Percentiles rank a stretch among this genome's conserved stretches.
Evolutionary conservation across 1,140 invertebrate species (phyloP).

Genomic region (Macrobrachium nipponense): DNA sequence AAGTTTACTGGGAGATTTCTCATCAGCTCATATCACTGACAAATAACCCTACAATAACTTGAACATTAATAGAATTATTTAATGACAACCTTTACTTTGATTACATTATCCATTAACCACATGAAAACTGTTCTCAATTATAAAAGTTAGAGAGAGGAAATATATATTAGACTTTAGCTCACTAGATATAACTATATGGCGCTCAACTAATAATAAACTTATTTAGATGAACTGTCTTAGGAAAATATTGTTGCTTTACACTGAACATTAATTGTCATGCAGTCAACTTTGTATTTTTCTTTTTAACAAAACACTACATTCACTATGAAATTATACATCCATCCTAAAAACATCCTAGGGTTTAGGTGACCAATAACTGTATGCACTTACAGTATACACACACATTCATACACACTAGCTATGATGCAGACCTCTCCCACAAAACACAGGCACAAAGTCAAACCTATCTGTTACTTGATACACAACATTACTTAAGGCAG

Average conservation of each 20-base stretch:
- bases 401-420: background rate
- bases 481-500: conserved; percentile 32
- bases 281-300: too few species aligned
- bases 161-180: background rate
- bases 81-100: too few species aligned
- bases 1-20: background rate
- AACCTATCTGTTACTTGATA: conserved; percentile 5
- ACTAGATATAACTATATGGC: background rate
- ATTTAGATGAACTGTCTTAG: background rate
- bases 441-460: conserved; percentile 18
- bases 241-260: background rate
- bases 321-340: too few species aligned
- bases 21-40: conserved; percentile 1
- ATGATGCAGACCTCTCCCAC: background rate
- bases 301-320: too few species aligned
- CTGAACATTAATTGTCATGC: too few species aligned
- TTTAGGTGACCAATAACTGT: too few species aligned
- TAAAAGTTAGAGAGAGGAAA: too few species aligned
- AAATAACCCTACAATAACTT: background rate
- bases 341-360: too few species aligned
- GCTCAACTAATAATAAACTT: conserved; percentile 1
- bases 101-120: too few species aligned
- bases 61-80: background rate
- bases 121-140: too few species aligned
- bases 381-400: too few species aligned